Evolutionary conservation across 2,797 vertebrate genomes (phyloP).

Genomic region (Orientallactaga sibirica): DNA sequence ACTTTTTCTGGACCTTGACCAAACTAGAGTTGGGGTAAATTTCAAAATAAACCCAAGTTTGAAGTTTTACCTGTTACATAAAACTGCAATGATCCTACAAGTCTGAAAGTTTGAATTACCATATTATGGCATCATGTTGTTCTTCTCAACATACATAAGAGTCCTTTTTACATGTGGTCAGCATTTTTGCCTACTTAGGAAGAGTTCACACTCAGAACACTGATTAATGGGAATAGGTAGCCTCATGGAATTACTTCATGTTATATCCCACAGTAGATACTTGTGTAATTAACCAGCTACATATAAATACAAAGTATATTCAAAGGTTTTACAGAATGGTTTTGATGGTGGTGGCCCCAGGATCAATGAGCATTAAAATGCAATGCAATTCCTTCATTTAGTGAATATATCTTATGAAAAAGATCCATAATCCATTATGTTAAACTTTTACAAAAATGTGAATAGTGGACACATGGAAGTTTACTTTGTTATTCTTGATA

Average conservation of each 20-base stretch:
- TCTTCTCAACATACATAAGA: background rate
- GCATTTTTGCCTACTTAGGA: background rate
- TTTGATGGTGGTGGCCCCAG: background rate
- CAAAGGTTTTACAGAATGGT: background rate
- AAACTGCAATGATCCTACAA: background rate
- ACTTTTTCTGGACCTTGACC: background rate
- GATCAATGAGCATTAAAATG: background rate
- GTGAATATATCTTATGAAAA: conserved; percentile 34
- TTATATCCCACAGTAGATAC: background rate
- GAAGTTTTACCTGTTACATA: background rate
- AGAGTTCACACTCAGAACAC: background rate
- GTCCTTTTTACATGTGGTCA: background rate
- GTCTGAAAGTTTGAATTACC: background rate
- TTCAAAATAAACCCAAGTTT: background rate
- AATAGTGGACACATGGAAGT: background rate
- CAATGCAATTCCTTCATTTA: background rate
- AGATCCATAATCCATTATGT: background rate
- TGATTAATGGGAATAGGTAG: background rate
- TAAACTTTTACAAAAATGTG: background rate
- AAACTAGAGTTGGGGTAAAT: background rate
- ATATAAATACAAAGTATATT: background rate
- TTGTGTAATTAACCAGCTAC: background rate
- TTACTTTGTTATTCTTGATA: conserved; percentile 2
- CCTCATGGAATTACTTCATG: background rate
- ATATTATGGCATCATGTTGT: background rate